Percentiles rank a stretch among this genome's conserved stretches.
These are phyloP conservation scores for Hipparchia semele DNA, from an alignment of 2,888 invertebrate genomes.

Conservation along the genomic window DNA sequence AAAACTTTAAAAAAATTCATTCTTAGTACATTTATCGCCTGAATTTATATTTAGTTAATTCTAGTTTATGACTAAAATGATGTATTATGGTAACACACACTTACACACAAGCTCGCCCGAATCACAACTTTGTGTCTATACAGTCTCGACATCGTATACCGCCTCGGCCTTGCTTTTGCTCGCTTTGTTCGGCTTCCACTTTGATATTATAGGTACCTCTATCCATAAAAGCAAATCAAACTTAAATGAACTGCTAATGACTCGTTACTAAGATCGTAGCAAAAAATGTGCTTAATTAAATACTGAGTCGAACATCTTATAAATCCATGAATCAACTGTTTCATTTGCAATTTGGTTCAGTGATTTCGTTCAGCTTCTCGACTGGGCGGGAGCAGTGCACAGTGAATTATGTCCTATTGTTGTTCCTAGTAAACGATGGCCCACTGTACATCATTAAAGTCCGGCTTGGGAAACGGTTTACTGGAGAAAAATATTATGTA, in stretches of 20 bases:
- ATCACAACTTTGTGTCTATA: neutral
- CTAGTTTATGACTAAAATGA: too few relatives aligned
- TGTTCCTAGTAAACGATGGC: constrained; percentile 53
- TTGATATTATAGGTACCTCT: neutral
- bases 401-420: constrained; percentile 68
- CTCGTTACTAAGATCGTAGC: neutral
- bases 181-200: neutral
- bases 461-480: constrained; percentile 37
- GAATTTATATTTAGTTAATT: too few relatives aligned
- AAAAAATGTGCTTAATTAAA: constrained; percentile 28
- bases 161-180: neutral
- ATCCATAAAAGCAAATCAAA: neutral
- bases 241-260: constrained; percentile 4
- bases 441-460: constrained; percentile 43
- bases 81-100: too few relatives aligned
- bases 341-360: constrained; percentile 73
- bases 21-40: neutral
- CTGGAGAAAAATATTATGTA: constrained; percentile 29
- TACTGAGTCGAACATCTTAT: constrained; percentile 37
- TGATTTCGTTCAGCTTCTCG: constrained; percentile 66
- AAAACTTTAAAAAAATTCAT: neutral
- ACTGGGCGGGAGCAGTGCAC: constrained; percentile 50
- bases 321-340: constrained; percentile 42
- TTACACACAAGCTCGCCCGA: neutral
- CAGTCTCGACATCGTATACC: neutral